These are phyloP conservation scores for Salvelinus alpinus DNA, from an alignment of 2,113 vertebrate genomes.

Conservation along the genomic window DNA sequence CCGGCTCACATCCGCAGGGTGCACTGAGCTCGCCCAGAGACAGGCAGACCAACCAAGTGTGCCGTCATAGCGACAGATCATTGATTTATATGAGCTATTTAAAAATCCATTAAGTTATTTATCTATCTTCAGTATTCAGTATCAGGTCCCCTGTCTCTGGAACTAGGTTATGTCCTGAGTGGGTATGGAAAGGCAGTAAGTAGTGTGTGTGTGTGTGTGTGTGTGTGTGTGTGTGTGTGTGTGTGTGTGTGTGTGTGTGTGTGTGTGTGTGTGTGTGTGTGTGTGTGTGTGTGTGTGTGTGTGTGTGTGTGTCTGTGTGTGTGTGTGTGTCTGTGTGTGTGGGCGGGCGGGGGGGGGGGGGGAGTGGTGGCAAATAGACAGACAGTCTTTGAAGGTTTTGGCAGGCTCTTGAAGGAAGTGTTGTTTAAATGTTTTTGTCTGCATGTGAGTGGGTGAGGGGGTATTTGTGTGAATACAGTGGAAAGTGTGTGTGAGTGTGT, in stretches of 20 bases:
- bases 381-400: slow-evolving; percentile 28
- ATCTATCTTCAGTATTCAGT: slow-evolving; percentile 39
- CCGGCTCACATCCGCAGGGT: slow-evolving; percentile 44
- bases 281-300: background rate
- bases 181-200: slow-evolving; percentile 7
- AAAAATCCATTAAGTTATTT: slow-evolving; percentile 26
- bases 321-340: background rate
- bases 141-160: slow-evolving; percentile 13
- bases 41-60: slow-evolving; percentile 31
- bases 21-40: background rate
- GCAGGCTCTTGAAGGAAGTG: slow-evolving; percentile 15
- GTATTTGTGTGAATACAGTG: background rate
- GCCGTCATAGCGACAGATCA: slow-evolving; percentile 31
- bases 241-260: too few species aligned
- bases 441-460: slow-evolving; percentile 1
- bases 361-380: background rate
- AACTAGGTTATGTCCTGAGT: slow-evolving; percentile 42
- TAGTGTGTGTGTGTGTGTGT: background rate
- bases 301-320: background rate
- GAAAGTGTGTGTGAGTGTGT: slow-evolving; percentile 4
- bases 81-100: slow-evolving; percentile 44
- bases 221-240: too few species aligned
- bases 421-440: slow-evolving; percentile 6
- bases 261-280: background rate
- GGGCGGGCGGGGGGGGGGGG: too few species aligned